These are phyloP conservation scores for Pollenia griseotomentosa DNA, from an alignment of 2,888 invertebrate genomes.

Conservation along the genomic window DNA sequence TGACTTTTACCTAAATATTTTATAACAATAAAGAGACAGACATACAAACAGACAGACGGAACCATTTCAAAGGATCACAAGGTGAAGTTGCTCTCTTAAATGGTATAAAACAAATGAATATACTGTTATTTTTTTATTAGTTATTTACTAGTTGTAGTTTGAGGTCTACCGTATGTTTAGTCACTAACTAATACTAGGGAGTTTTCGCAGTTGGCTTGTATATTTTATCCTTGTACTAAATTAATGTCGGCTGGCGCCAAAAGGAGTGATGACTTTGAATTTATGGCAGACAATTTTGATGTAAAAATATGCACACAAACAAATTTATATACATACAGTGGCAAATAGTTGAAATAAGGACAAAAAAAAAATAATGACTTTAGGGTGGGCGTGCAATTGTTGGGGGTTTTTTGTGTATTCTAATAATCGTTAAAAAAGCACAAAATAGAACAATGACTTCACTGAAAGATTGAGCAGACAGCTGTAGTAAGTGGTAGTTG, in stretches of 20 bases:
- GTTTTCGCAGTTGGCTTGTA: background rate
- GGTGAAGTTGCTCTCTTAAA: constrained; percentile 2
- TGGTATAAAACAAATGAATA: constrained; percentile 3
- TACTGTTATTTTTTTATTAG: background rate
- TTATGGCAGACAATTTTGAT: constrained; percentile 66
- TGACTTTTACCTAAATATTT: background rate
- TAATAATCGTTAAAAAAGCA: background rate
- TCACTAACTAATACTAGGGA: background rate
- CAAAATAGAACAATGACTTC: constrained; percentile 37
- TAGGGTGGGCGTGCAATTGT: background rate
- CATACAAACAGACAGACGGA: background rate
- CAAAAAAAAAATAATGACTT: background rate
- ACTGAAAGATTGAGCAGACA: constrained; percentile 13
- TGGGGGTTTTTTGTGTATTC: constrained; percentile 9
- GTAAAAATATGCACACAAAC: constrained; percentile 24
- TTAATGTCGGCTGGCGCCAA: constrained; percentile 68
- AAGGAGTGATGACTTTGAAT: constrained; percentile 57
- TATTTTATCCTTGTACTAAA: constrained; percentile 47
- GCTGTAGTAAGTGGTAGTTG: background rate
- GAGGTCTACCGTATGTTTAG: constrained; percentile 28
- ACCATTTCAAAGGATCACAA: constrained; percentile 9
- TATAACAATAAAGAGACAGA: constrained; percentile 1
- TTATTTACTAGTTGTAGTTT: background rate
- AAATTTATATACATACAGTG: background rate
- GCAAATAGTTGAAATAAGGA: too few species aligned